These are phyloP conservation scores for Dione juno DNA, from an alignment of 2,888 invertebrate species.

Conservation along the genomic window DNA sequence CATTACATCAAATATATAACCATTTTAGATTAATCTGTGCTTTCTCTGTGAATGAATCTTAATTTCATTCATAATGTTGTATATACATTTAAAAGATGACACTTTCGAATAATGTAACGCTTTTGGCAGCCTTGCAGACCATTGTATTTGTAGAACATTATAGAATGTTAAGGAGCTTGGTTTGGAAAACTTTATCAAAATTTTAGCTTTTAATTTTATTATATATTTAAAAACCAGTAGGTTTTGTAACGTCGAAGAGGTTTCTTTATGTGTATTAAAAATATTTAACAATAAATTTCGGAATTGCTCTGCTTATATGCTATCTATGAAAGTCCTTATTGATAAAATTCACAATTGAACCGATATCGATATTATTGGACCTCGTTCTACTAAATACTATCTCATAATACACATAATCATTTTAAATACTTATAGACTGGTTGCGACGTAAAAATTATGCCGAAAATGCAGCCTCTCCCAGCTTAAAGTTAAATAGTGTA, in stretches of 20 bases:
- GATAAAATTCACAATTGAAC: constrained; percentile 1
- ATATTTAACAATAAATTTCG: neutral
- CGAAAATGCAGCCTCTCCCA: constrained; percentile 63
- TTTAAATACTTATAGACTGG: constrained; percentile 15
- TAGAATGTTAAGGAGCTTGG: constrained; percentile 38
- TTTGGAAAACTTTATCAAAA: constrained; percentile 30
- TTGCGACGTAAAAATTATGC: constrained; percentile 51
- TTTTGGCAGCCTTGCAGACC: constrained; percentile 45
- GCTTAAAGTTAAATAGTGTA: constrained; percentile 38
- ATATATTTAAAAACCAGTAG: constrained; percentile 19
- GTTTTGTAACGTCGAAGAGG: constrained; percentile 18
- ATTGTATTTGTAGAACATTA: constrained; percentile 41
- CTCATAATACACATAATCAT: neutral
- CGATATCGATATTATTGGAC: neutral
- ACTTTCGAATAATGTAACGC: constrained; percentile 36
- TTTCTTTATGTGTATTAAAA: constrained; percentile 20
- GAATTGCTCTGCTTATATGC: constrained; percentile 32
- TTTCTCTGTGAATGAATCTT: constrained; percentile 42
- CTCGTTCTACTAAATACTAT: neutral
- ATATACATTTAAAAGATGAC: constrained; percentile 32
- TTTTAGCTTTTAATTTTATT: constrained; percentile 11
- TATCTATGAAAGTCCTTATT: constrained; percentile 5
- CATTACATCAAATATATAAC: constrained; percentile 47
- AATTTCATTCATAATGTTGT: constrained; percentile 41
- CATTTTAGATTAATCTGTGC: constrained; percentile 46